phyloP scores from a whole-genome alignment of 1,140 invertebrate genomes.

The Periplaneta americana region DNA sequence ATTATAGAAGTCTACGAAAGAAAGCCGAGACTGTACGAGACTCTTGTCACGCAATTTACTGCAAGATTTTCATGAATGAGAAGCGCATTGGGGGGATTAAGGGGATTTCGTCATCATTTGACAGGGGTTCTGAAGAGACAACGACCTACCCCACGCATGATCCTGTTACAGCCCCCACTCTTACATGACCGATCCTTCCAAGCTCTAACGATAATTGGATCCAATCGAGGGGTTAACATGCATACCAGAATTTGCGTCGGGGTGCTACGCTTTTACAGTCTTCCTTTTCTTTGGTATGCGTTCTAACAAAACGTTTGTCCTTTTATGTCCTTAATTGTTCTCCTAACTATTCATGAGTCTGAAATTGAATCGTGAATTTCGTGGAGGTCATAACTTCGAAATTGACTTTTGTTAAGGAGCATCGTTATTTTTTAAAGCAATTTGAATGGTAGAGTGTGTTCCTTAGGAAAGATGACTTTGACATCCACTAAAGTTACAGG shows the following conservation, averaged over 20 bases:
- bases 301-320: too few relatives aligned
- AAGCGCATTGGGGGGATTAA: neutral
- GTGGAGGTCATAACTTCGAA: too few relatives aligned
- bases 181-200: neutral
- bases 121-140: neutral
- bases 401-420: too few relatives aligned
- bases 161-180: neutral
- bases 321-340: too few relatives aligned
- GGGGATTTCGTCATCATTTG: neutral
- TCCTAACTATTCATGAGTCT: too few relatives aligned
- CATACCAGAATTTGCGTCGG: neutral
- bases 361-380: too few relatives aligned
- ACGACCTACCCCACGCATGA: neutral
- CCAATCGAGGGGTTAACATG: neutral
- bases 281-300: neutral
- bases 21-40: neutral
- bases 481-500: too few relatives aligned
- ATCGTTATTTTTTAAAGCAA: too few relatives aligned
- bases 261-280: neutral
- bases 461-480: too few relatives aligned
- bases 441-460: too few relatives aligned
- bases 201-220: neutral
- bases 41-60: neutral
- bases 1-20: too few relatives aligned
- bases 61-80: neutral